Percentiles rank a stretch among this genome's conserved stretches.
phyloP scores from a whole-genome alignment of 1,140 invertebrate genomes.

The Nomia melanderi region DNA sequence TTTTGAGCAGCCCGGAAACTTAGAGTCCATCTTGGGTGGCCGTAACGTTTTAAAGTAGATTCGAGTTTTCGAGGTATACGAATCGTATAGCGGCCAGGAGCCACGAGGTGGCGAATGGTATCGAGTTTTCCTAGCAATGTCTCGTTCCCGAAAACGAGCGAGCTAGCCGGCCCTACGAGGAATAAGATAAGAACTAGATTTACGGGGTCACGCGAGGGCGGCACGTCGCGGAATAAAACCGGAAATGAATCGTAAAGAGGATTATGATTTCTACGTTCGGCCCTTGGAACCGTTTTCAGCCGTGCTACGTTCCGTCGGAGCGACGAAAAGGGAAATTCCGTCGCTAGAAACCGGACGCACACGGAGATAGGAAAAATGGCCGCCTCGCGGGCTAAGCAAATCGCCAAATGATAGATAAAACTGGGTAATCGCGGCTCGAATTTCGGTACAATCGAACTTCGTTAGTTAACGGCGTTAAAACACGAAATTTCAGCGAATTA shows the following conservation, averaged over 20 bases:
- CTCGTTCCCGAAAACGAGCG: background rate
- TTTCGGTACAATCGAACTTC: background rate
- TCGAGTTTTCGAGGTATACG: background rate
- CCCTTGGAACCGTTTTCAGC: background rate
- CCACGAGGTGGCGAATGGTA: background rate
- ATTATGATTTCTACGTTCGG: conserved; percentile 9
- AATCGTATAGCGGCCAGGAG: background rate
- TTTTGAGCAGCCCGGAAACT: background rate
- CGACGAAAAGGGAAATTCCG: background rate
- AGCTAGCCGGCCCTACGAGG: background rate
- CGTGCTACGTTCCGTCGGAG: background rate
- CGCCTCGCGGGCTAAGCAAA: background rate
- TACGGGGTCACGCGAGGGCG: background rate
- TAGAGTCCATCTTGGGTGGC: too few relatives aligned
- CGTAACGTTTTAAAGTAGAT: background rate
- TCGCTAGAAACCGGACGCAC: too few relatives aligned
- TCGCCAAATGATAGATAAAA: too few relatives aligned
- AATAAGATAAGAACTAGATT: background rate
- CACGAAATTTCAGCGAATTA: conserved; percentile 16
- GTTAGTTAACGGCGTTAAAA: conserved; percentile 14
- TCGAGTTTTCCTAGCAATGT: background rate
- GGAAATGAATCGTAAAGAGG: conserved; percentile 22
- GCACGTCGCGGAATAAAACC: background rate
- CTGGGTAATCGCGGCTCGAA: background rate
- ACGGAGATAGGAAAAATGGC: background rate